These are phyloP conservation scores for Tetragonula clypearis DNA, from an alignment of 1,140 invertebrate genomes.

Conservation along the genomic window DNA sequence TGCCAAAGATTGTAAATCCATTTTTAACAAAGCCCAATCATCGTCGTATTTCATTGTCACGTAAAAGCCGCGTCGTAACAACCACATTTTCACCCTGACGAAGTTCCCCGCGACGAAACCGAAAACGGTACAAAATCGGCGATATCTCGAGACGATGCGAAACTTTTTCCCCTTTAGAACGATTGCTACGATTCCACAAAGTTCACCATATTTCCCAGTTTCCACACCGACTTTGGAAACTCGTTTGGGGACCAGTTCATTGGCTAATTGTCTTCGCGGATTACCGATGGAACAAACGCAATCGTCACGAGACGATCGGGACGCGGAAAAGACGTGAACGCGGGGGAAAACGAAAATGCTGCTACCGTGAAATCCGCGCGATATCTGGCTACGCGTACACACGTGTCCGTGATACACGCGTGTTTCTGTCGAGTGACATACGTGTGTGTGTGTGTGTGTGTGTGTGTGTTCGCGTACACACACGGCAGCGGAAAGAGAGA, in stretches of 20 bases:
- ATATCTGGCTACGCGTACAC: slow-evolving; percentile 20
- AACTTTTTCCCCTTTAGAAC: no score
- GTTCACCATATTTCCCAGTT: no score
- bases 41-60: neutral
- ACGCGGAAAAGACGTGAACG: neutral
- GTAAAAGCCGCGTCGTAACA: neutral
- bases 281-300: neutral
- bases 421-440: no score
- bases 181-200: no score
- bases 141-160: no score
- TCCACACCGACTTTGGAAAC: neutral
- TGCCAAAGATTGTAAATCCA: neutral
- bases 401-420: no score
- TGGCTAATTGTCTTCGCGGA: neutral
- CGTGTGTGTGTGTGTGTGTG: neutral
- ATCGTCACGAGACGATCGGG: neutral
- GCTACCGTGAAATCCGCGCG: slow-evolving; percentile 42
- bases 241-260: neutral
- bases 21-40: neutral
- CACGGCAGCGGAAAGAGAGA: slow-evolving; percentile 40
- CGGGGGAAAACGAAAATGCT: slow-evolving; percentile 25
- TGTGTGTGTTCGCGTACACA: slow-evolving; percentile 46
- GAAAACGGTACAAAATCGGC: neutral
- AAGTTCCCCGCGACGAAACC: neutral
- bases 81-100: neutral